Evolutionary conservation across 2,113 vertebrate species (phyloP).

Genomic region (Crotophaga sulcirostris): DNA sequence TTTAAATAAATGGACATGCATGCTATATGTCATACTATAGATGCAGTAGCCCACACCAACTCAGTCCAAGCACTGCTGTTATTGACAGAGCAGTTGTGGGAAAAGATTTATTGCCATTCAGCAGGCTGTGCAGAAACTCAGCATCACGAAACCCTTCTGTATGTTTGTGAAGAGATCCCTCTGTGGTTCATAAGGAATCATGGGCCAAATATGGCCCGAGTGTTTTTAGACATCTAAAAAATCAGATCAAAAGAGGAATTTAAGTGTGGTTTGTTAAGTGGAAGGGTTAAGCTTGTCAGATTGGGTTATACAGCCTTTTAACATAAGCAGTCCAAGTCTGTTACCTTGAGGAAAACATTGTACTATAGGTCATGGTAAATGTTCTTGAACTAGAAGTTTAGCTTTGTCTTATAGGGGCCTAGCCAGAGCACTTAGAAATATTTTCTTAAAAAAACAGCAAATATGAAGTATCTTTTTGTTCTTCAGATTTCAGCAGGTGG

Average conservation of each 20-base stretch:
- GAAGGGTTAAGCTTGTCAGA: slow-evolving; percentile 1
- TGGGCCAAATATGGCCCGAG: neutral
- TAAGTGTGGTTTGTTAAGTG: neutral
- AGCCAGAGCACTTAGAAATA: neutral
- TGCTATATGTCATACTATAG: neutral
- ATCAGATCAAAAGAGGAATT: neutral
- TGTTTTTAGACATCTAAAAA: neutral
- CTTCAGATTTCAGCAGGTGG: slow-evolving; percentile 15
- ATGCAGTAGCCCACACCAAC: neutral
- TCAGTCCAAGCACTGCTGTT: neutral
- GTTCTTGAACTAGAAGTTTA: neutral
- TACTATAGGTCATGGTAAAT: neutral
- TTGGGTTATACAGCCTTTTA: neutral
- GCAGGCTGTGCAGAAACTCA: neutral
- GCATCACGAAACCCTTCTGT: neutral
- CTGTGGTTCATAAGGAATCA: neutral
- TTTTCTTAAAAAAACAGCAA: neutral
- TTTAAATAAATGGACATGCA: neutral
- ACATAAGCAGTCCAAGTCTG: neutral
- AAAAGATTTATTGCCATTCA: neutral
- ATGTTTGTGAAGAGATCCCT: neutral
- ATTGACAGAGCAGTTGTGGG: neutral
- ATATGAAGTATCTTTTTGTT: neutral
- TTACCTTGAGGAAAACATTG: neutral
- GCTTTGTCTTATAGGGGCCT: neutral